Base-by-base conservation (phyloP, 2,888 invertebrate species). In the Ligdia adustata region DNA sequence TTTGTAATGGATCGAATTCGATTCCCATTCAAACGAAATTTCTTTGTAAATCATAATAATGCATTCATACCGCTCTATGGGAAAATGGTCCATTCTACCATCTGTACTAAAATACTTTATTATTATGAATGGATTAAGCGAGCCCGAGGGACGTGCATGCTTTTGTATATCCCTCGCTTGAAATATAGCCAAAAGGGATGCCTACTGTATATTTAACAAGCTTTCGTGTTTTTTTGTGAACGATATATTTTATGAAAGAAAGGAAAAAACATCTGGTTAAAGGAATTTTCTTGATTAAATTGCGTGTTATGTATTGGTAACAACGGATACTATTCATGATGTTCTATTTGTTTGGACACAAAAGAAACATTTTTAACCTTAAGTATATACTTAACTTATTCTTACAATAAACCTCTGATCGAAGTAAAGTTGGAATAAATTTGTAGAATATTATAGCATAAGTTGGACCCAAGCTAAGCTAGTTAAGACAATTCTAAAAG, bases 151-250 rank as follows among this genome's bases (percentile, higher is more conserved):
- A 47, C 47, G n/a, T n/a, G 48, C 42, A 41, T 49, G 44, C 52
- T 50, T 60, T 70, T 68, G 65, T 68, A 55, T 55, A 35, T 51
- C 38, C 44, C 34, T 13, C 20, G 27, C 52, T 51, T 55, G 55
- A 57, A 45, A 53, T 57, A 51, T 53, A 34, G 49, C 41, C 51
- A 57, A 51, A 59, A 56, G 52, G 55, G 61, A 47, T 51, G 40
- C 34, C 53, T 27, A 27, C 39, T 33, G 11, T 46, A 33, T 27
- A 22, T 11, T 44, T 24, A 13, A 50, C 41, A 44, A 47, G 24
- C 12, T 47, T 39, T 28, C 13, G 9, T 34, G 11, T n/a, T 45
- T 40, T 45, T 40, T 50, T 35, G 26, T 28, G n/a, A 7, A 9
- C 12, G 26, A n/a, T 26, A 7, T 37, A 27, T 27, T 28, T 27